Percentiles rank a stretch among this genome's conserved stretches.
phyloP scores from a whole-genome alignment of 2,113 vertebrate species.

The Rhabdornis inornatus region DNA sequence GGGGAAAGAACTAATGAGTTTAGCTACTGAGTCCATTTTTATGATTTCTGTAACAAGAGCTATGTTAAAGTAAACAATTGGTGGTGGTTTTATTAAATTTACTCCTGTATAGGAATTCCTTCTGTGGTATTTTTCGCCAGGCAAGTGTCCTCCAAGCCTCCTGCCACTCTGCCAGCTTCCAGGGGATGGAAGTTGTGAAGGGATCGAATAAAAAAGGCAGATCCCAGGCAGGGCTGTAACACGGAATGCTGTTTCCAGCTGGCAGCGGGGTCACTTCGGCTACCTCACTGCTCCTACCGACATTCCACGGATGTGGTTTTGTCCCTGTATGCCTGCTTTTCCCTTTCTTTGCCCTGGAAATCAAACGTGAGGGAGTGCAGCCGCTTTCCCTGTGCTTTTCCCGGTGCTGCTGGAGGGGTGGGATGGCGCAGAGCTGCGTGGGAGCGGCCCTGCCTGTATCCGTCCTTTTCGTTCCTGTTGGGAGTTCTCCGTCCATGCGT shows the following conservation, averaged over 20 bases:
- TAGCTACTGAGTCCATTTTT: slow-evolving; percentile 73
- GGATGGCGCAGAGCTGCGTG: background rate
- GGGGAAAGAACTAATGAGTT: slow-evolving; percentile 64
- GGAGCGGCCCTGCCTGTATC: background rate
- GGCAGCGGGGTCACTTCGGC: background rate
- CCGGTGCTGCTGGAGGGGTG: background rate
- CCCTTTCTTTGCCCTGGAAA: background rate
- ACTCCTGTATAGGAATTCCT: slow-evolving; percentile 70
- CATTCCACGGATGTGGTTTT: rapidly evolving
- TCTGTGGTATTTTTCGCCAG: slow-evolving; percentile 70
- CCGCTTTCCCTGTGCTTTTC: rapidly evolving
- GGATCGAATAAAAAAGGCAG: background rate
- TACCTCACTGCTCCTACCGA: rapidly evolving
- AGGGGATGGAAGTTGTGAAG: background rate
- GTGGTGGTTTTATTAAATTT: slow-evolving; percentile 77
- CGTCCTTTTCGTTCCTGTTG: rapidly evolving
- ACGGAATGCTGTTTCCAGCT: background rate
- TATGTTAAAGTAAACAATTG: slow-evolving; percentile 77
- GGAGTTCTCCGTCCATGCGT: rapidly evolving
- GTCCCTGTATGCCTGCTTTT: background rate
- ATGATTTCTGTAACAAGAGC: slow-evolving; percentile 76
- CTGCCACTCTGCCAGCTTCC: background rate
- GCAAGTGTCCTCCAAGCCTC: slow-evolving; percentile 20
- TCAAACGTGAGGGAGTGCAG: background rate
- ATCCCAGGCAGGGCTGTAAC: background rate